Evolutionary conservation across 2,888 invertebrate genomes (phyloP), one percentile per base, ranked within the genome.

Genomic region (Drosophila incognita): DNA sequence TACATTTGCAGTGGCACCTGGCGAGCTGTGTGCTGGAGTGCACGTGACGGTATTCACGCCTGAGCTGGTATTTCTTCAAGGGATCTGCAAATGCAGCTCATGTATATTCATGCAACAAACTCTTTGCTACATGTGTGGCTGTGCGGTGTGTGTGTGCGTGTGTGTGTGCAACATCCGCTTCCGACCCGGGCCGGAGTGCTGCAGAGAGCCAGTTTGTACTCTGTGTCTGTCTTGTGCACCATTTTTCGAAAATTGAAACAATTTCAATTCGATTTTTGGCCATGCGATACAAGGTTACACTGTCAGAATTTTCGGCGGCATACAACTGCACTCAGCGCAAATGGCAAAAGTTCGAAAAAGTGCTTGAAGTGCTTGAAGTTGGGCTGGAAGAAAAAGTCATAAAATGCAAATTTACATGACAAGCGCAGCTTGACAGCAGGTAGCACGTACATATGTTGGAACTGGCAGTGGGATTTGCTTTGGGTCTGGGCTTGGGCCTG

Each of bases 191-290:
- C 49, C 52, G 33, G 27, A 31, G 60, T 33, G 61, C 53, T 61
- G 62, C 21, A 54, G 51, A 33, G 33, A 33, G 29, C 18, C 77
- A 64, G 53, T 60, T 58, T 46, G 33, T 46, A 38, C 61, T 51
- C 8, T 2, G 15, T 46, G 46, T 48, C 57, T 56, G 74, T 49
- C 60, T 75, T 80, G 71, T 80, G 69, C 69, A 57, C 76, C 83
- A 74, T 79, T 86, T 77, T 72, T 53, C 66, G 88, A 70, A 86
- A 87, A 88, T 87, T 88, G 86, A 87, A 87, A 88, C 88, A 86
- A 82, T 87, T 88, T 83, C 76, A 61, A 83, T 86, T 83, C 76
- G 81, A 82, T 81, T 79, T 87, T 79, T 62, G 69, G 74, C 48
- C 76, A 51, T 60, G 60, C 57, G n/a, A 36, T 33, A 31, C 54